These are phyloP conservation scores for Pipra filicauda DNA, from an alignment of 2,113 vertebrate species.

Conservation along the genomic window DNA sequence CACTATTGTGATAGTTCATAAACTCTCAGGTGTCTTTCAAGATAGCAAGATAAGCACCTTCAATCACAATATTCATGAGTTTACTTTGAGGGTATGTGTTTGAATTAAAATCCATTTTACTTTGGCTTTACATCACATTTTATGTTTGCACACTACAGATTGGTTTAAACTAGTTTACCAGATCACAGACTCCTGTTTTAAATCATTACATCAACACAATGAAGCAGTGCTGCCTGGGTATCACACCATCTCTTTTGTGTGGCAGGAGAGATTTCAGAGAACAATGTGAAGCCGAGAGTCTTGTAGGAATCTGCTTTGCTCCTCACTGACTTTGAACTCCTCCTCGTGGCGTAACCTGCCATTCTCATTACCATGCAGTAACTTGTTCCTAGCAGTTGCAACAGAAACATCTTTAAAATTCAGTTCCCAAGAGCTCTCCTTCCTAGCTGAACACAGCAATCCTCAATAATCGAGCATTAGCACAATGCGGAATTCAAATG, in stretches of 20 bases:
- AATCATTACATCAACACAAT: not conserved
- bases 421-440: not conserved
- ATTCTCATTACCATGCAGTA: not conserved
- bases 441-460: not conserved
- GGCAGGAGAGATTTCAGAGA: not conserved
- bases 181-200: not conserved
- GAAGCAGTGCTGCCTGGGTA: not conserved
- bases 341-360: not conserved
- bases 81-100: not conserved
- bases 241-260: not conserved
- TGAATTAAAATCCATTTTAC: not conserved
- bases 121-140: not conserved
- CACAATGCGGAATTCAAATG: not conserved
- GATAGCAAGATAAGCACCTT: not conserved
- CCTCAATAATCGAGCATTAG: not conserved
- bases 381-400: not conserved
- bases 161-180: not conserved
- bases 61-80: not conserved
- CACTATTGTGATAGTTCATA: not conserved
- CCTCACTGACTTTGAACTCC: not conserved
- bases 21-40: not conserved
- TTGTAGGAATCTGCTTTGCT: not conserved
- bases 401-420: not conserved
- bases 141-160: not conserved
- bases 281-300: fast-evolving